Evolutionary conservation across 2,888 invertebrate species (phyloP).

Genomic region (Dorcus parallelipipedus): DNA sequence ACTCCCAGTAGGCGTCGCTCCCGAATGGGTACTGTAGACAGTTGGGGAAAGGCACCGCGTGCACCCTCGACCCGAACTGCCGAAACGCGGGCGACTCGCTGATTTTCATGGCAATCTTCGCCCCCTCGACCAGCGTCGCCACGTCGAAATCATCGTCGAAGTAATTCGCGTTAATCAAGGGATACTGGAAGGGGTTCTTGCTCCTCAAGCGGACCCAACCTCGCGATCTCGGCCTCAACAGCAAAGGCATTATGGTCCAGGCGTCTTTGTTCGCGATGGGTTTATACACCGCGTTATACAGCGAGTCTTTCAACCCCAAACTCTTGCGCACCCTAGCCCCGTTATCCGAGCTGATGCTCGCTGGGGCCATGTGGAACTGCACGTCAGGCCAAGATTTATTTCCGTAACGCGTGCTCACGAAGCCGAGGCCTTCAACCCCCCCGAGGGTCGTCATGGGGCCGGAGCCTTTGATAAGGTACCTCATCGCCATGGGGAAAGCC

Average conservation of each 20-base stretch:
- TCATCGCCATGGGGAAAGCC: slow-evolving; percentile 75
- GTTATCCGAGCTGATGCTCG: slow-evolving; percentile 78
- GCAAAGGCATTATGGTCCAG: slow-evolving; percentile 84
- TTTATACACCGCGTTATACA: slow-evolving; percentile 75
- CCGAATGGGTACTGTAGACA: slow-evolving; percentile 70
- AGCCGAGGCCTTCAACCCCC: slow-evolving; percentile 84
- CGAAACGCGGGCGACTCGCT: slow-evolving; percentile 74
- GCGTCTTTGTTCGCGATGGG: slow-evolving; percentile 77
- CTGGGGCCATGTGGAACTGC: slow-evolving; percentile 91
- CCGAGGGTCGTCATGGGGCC: slow-evolving; percentile 87
- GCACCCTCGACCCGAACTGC: slow-evolving; percentile 74
- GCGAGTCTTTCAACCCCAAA: slow-evolving; percentile 72
- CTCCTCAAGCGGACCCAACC: slow-evolving; percentile 74
- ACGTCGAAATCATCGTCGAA: slow-evolving; percentile 78
- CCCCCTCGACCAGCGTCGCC: slow-evolving; percentile 78
- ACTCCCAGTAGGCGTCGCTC: slow-evolving; percentile 82
- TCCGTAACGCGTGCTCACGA: slow-evolving; percentile 80
- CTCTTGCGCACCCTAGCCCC: slow-evolving; percentile 69
- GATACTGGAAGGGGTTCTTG: slow-evolving; percentile 82
- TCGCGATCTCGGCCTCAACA: slow-evolving; percentile 74
- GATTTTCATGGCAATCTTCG: slow-evolving; percentile 69
- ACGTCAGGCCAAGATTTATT: slow-evolving; percentile 84
- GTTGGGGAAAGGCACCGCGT: slow-evolving; percentile 73
- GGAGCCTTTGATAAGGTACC: slow-evolving; percentile 72
- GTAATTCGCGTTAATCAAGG: slow-evolving; percentile 90